A percentile compares a stretch with the other conserved stretches of the same genome.
Evolutionary conservation across 2,797 vertebrate genomes (phyloP).

Genomic region (Cyclopterus lumpus): DNA sequence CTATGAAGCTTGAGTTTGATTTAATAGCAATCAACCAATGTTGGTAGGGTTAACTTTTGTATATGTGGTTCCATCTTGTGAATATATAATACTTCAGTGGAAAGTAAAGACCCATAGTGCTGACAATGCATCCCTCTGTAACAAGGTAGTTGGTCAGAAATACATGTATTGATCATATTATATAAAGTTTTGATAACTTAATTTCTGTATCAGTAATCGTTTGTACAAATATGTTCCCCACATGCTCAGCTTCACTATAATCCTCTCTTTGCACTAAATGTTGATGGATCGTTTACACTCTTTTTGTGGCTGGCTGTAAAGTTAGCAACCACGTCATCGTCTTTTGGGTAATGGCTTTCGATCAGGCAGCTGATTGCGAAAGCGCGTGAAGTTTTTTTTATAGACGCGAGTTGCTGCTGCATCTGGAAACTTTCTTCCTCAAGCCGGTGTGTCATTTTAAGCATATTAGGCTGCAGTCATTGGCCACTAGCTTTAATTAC

Average conservation of each 20-base stretch:
- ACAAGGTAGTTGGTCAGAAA: conserved; percentile 1
- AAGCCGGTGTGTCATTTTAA: conserved; percentile 15
- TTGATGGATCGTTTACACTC: conserved; percentile 20
- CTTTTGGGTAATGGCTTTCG: conserved; percentile 19
- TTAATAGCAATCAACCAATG: background rate
- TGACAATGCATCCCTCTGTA: background rate
- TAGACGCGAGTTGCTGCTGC: background rate
- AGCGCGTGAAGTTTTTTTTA: conserved; percentile 15
- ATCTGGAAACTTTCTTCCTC: background rate
- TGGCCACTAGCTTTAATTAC: conserved; percentile 51
- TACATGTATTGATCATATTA: conserved; percentile 10
- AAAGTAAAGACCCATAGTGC: background rate
- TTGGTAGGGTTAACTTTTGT: background rate
- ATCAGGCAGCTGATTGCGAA: conserved; percentile 22
- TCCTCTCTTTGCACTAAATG: conserved; percentile 3
- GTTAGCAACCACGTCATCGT: conserved; percentile 9
- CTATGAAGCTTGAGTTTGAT: background rate
- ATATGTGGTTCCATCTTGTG: background rate
- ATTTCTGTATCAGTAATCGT: conserved; percentile 4
- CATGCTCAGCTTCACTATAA: background rate
- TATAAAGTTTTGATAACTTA: background rate
- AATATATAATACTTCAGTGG: background rate
- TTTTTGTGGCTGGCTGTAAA: conserved; percentile 24
- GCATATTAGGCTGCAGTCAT: conserved; percentile 12
- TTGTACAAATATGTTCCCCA: background rate